Conservation (phyloP, 2,797 vertebrate species). For the Melanogrammus aeglefinus region DNA sequence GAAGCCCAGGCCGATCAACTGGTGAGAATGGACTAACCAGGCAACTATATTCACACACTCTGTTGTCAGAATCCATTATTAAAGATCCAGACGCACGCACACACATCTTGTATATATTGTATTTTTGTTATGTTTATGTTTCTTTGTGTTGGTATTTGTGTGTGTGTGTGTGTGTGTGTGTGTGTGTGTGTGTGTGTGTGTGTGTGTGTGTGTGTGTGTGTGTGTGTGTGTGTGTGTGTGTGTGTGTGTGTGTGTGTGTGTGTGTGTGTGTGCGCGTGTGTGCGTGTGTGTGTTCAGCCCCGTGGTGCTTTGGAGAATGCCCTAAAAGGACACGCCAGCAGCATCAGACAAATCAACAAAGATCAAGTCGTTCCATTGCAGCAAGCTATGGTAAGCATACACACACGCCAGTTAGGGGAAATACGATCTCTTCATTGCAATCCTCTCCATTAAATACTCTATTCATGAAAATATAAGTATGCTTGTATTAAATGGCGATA, state of each 20-base stretch:
- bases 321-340: slow-evolving; percentile 82
- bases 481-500: background rate
- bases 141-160: background rate
- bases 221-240: slow-evolving; percentile 1
- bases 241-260: slow-evolving; percentile 18
- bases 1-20: slow-evolving; percentile 81
- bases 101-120: background rate
- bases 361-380: slow-evolving; percentile 84
- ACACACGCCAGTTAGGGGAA: background rate
- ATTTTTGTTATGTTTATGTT: background rate
- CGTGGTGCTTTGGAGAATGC: slow-evolving; percentile 84
- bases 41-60: background rate
- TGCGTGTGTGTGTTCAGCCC: slow-evolving; percentile 70
- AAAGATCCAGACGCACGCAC: background rate
- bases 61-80: no score
- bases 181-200: slow-evolving; percentile 17
- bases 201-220: background rate
- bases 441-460: no score
- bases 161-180: slow-evolving; percentile 10
- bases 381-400: slow-evolving; percentile 83
- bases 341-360: slow-evolving; percentile 80
- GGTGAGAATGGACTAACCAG: slow-evolving; percentile 69
- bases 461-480: no score
- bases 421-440: no score
- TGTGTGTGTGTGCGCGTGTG: slow-evolving; percentile 9